Conservation (phyloP, 2,113 vertebrate genomes). For the Rynchops niger region DNA sequence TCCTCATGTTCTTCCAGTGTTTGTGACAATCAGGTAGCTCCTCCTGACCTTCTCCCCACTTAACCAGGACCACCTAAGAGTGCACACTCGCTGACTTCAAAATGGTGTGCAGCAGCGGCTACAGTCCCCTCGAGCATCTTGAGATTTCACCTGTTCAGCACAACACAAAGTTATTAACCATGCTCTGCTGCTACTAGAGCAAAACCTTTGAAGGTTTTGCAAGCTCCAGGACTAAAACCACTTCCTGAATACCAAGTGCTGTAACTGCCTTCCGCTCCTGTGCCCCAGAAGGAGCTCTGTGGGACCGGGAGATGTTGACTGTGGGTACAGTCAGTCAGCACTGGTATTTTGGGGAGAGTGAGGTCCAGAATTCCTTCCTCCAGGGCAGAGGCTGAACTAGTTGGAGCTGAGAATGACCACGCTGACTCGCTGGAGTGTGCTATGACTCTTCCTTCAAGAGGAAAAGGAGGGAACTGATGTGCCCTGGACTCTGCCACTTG, state of each 20-base stretch:
- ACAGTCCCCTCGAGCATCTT: fast-evolving
- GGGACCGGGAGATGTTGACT: not conserved
- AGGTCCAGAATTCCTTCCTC: not conserved
- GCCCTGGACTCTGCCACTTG: not conserved
- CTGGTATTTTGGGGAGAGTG: not conserved
- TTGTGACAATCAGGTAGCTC: not conserved
- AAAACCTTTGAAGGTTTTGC: not conserved
- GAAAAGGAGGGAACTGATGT: not conserved
- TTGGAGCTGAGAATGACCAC: fast-evolving
- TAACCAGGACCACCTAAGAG: not conserved
- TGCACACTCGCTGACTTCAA: fast-evolving
- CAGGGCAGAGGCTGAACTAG: not conserved
- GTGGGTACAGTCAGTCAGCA: not conserved
- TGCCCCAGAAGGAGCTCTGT: not conserved
- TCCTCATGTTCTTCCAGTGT: not conserved
- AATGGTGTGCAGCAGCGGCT: not conserved
- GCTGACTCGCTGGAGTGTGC: not conserved
- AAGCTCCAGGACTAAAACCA: not conserved
- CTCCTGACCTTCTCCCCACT: not conserved
- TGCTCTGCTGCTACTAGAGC: not conserved
- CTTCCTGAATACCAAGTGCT: not conserved
- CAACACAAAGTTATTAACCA: not conserved
- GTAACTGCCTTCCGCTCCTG: not conserved
- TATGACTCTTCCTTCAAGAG: not conserved
- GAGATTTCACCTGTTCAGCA: not conserved